Evolutionary conservation across 1,140 invertebrate species (phyloP).

Genomic region (Drosophila tropicalis): DNA sequence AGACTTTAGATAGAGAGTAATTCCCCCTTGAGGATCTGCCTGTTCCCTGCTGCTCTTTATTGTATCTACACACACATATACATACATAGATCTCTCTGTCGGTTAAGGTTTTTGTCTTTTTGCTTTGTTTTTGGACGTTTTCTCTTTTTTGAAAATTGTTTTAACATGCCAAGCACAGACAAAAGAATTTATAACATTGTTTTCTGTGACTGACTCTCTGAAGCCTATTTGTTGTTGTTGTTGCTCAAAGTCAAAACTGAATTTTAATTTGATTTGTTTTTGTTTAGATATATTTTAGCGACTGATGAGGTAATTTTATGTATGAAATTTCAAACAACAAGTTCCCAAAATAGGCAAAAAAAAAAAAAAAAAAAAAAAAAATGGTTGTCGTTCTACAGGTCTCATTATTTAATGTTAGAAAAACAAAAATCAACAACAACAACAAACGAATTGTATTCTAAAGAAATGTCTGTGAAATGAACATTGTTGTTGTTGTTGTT

Average conservation of each 20-base stretch:
- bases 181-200: slow-evolving; percentile 80
- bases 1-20: no score
- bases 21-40: no score
- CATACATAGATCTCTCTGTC: background rate
- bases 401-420: slow-evolving; percentile 47
- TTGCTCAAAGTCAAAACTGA: slow-evolving; percentile 51
- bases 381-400: slow-evolving; percentile 39
- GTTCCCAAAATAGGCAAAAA: slow-evolving; percentile 56
- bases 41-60: background rate
- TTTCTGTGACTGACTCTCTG: slow-evolving; percentile 37
- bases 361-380: slow-evolving; percentile 16
- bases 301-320: slow-evolving; percentile 79
- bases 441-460: background rate
- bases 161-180: slow-evolving; percentile 72
- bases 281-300: slow-evolving; percentile 36
- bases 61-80: background rate
- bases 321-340: slow-evolving; percentile 52
- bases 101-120: slow-evolving; percentile 19
- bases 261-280: slow-evolving; percentile 65
- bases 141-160: slow-evolving; percentile 63
- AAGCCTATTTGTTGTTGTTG: slow-evolving; percentile 42
- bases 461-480: slow-evolving; percentile 56
- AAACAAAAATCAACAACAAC: background rate
- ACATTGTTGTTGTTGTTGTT: slow-evolving; percentile 7
- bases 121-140: slow-evolving; percentile 32